Evolutionary conservation across 2,888 invertebrate species (phyloP), one percentile per base, ranked within the genome.

Genomic region (Leptopterna dolabrata): DNA sequence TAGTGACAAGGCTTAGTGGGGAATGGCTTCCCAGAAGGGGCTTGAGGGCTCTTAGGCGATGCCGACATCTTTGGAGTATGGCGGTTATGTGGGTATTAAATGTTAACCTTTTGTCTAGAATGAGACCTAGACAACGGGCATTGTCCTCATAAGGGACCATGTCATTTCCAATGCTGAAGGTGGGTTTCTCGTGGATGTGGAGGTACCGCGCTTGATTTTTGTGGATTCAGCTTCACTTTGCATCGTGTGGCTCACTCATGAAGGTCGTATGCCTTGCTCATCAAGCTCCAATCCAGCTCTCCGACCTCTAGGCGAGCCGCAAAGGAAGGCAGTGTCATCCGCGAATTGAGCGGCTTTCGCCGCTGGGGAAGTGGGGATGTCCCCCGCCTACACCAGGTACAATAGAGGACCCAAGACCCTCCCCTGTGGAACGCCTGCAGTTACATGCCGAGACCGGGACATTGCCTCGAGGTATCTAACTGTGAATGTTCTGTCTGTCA

Each of bases 341-440:
- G 19, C 55, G 2, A 55, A 55, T 55, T 6, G 55, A 6, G 55
- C 55, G 19, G 55, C 19, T 6, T 14, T 78, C n/a, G 19, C 2
- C 1, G 13, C 16, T 16, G 41, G 41, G 7, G n/a, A 1, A 11
- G 19, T 14, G 4, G 82, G 82, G 36, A 30, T 19, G 27, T 82
- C 82, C 7, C 41, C 24, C 14, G 29, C 51, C 3, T 29, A 82
- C 3, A 82, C 55, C 4, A 82, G 29, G 19, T 47, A 47, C 19
- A 82, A 55, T 3, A 78, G n/a, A 6, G 80, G 80, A 27, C 80
- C 80, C 13, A 78, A 24, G 13, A 76, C 24, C 47, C 80, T 80
- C 19, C 80, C 80, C 24, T 80, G 80, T 9, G 80, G 80, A 47
- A 16, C 16, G n/a, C 30, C 30, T 78, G 43, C 14, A 41, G 27